Percentiles rank a stretch among this genome's conserved stretches.
phyloP scores from a whole-genome alignment of 1,140 invertebrate species.

The Branchinecta lynchi region DNA sequence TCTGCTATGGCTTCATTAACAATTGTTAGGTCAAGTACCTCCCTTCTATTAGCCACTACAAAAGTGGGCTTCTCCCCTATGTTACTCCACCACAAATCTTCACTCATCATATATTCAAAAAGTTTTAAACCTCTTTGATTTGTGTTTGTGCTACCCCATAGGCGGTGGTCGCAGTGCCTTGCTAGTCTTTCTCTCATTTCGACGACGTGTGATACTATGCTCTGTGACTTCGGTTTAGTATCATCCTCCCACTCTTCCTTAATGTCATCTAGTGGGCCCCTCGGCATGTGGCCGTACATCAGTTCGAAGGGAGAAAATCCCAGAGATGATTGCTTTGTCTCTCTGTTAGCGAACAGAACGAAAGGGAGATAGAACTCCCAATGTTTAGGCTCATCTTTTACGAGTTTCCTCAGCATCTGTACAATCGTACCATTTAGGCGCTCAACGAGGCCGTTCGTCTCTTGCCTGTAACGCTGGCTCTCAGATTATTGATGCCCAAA shows the following conservation, averaged over 20 bases:
- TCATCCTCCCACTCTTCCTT: neutral
- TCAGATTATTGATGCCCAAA: neutral
- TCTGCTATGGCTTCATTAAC: too few species aligned
- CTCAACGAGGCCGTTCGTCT: neutral
- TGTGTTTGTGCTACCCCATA: too few species aligned
- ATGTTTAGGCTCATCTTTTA: neutral
- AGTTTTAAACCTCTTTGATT: too few species aligned
- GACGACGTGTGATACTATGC: too few species aligned
- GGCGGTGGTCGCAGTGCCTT: too few species aligned
- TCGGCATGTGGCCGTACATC: neutral
- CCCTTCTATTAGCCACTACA: too few species aligned
- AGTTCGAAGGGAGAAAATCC: neutral
- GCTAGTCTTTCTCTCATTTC: neutral
- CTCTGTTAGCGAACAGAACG: neutral
- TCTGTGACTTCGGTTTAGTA: too few species aligned
- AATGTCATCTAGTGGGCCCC: neutral
- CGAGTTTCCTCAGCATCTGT: conserved; percentile 9
- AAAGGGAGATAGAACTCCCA: neutral
- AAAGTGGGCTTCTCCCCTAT: too few species aligned
- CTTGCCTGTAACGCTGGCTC: neutral
- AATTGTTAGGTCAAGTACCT: too few species aligned
- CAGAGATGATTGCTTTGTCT: neutral
- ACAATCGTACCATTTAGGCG: too few species aligned
- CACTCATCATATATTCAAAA: too few species aligned
- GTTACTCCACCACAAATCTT: too few species aligned